phyloP scores from a whole-genome alignment of 2,888 invertebrate genomes.

The Ophraella communa region DNA sequence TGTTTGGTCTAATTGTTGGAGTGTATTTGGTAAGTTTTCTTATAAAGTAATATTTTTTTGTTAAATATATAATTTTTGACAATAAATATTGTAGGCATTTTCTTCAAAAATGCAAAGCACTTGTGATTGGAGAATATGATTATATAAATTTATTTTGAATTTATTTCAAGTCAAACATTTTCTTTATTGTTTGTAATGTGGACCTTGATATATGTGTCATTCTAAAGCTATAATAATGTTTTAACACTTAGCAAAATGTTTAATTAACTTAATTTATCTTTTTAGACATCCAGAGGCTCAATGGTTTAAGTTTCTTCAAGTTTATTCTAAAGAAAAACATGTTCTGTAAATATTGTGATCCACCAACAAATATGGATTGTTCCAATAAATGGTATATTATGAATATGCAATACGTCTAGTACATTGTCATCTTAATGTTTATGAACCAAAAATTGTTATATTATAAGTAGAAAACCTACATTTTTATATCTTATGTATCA shows the following conservation, averaged over 20 bases:
- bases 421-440: background rate
- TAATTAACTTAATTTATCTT: conserved; percentile 20
- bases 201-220: too few relatives aligned
- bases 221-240: too few relatives aligned
- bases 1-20: conserved; percentile 97
- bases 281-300: conserved; percentile 43
- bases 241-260: too few relatives aligned
- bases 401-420: background rate
- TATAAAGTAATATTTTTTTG: background rate
- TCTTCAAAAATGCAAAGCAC: background rate
- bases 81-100: background rate
- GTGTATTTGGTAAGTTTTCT: conserved; percentile 77
- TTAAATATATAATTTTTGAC: conserved; percentile 10
- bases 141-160: background rate
- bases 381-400: background rate
- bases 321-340: background rate
- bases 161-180: background rate
- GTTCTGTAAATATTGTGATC: conserved; percentile 28
- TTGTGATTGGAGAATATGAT: background rate
- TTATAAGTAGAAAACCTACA: background rate
- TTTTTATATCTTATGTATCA: background rate
- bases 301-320: conserved; percentile 32
- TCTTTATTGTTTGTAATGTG: too few relatives aligned
- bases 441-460: background rate
- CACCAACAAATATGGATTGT: background rate